These are phyloP conservation scores for Dasypus novemcinctus DNA, from an alignment of 2,113 vertebrate species.

Conservation along the genomic window DNA sequence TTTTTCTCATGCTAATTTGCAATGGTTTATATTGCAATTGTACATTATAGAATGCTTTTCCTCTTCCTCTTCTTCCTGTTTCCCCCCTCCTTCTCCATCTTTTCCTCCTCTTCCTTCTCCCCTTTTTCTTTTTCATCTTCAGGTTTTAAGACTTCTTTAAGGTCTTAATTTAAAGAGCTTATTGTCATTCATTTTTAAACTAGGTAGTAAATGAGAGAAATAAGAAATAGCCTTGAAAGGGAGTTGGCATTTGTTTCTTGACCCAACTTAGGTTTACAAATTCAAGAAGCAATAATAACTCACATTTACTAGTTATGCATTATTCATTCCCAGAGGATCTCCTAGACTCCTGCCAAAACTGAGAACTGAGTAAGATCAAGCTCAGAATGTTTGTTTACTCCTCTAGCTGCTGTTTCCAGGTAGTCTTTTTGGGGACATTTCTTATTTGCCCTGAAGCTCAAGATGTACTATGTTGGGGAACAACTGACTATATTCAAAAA, in stretches of 20 bases:
- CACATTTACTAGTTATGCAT: not conserved
- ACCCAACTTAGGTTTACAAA: not conserved
- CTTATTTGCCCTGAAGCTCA: slow-evolving; percentile 16
- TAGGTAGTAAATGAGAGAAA: not conserved
- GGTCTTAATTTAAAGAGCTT: not conserved
- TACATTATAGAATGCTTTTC: not conserved
- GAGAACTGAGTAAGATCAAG: not conserved
- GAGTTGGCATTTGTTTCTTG: not conserved
- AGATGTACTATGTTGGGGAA: not conserved
- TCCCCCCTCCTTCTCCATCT: not conserved
- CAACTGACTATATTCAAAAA: not conserved
- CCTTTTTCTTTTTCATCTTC: not conserved
- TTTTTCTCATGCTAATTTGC: not conserved
- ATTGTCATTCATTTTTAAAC: not conserved
- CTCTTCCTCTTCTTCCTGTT: not conserved
- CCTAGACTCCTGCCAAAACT: not conserved
- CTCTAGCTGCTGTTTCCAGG: not conserved
- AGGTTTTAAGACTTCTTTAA: not conserved
- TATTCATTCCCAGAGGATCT: not conserved
- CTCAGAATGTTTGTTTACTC: not conserved
- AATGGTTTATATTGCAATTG: not conserved
- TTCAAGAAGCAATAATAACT: not conserved
- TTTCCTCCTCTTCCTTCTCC: not conserved
- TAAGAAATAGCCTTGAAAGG: not conserved
- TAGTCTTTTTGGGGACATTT: not conserved